A percentile compares a stretch with the other conserved stretches of the same genome.
phyloP scores from a whole-genome alignment of 1,140 invertebrate species.

The Cherax destructor region DNA sequence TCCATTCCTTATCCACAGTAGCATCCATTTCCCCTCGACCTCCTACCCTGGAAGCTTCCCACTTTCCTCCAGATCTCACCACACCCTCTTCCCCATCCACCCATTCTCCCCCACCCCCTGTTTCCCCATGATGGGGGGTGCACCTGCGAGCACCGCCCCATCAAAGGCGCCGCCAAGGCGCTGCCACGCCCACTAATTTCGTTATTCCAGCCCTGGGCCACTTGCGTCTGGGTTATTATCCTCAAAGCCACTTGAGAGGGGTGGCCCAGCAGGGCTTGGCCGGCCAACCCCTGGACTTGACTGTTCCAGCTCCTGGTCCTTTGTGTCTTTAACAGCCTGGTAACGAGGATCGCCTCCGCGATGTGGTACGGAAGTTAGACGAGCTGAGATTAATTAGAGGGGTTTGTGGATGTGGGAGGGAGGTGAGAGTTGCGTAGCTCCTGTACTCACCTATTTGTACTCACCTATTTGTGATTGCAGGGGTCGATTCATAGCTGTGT shows the following conservation, averaged over 20 bases:
- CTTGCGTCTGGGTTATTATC: conserved; percentile 60
- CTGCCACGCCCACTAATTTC: conserved; percentile 61
- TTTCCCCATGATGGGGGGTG: conserved; percentile 9
- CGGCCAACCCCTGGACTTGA: conserved; percentile 54
- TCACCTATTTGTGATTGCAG: too few species aligned
- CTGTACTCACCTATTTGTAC: too few species aligned
- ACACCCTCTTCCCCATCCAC: neutral
- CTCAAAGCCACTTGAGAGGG: conserved; percentile 64
- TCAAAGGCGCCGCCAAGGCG: conserved; percentile 56
- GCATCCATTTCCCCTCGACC: neutral
- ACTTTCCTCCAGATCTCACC: neutral
- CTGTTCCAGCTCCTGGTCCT: conserved; percentile 46
- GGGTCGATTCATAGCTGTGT: too few species aligned
- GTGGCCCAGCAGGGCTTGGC: conserved; percentile 27
- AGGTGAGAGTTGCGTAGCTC: too few species aligned
- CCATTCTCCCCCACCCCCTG: neutral
- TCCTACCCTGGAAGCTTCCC: neutral
- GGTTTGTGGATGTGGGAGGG: too few species aligned
- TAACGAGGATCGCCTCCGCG: neutral
- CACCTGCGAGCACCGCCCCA: conserved; percentile 19
- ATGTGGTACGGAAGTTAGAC: too few species aligned
- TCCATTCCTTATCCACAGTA: neutral
- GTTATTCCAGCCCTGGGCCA: conserved; percentile 63
- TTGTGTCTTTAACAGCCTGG: neutral
- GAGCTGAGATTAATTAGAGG: too few species aligned